Conservation (phyloP, 2,888 invertebrate genomes). For the Tolmerus cingulatus region DNA sequence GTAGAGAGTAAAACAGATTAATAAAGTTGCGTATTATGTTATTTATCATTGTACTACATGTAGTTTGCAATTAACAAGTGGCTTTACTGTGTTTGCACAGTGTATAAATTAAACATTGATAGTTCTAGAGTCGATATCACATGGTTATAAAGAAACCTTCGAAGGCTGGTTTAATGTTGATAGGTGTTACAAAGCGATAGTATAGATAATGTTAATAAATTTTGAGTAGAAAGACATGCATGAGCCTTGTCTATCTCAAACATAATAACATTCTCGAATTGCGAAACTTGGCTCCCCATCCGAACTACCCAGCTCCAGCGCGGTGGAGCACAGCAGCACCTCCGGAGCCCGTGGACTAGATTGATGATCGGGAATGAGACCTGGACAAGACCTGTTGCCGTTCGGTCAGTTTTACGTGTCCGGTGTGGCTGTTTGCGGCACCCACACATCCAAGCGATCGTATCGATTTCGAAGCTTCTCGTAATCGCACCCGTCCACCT, state of each 20-base stretch:
- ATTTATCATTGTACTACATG: no score
- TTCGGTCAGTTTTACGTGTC: constrained; percentile 19
- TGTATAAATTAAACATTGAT: no score
- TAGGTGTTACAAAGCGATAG: no score
- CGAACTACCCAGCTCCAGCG: background rate
- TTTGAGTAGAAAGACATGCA: no score
- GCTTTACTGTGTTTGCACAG: no score
- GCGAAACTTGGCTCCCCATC: background rate
- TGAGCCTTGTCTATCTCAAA: background rate
- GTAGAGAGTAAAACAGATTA: no score
- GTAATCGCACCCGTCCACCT: background rate
- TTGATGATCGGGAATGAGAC: constrained; percentile 36
- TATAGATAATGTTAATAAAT: no score
- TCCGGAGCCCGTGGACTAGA: constrained; percentile 15
- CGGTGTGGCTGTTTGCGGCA: background rate
- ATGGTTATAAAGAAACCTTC: no score
- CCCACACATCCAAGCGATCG: background rate
- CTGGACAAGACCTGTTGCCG: constrained; percentile 33
- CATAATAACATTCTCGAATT: background rate
- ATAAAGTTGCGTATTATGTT: no score
- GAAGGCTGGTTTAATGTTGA: no score
- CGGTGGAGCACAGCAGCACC: background rate
- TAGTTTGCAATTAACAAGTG: no score
- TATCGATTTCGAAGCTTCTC: background rate
- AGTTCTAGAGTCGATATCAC: no score